These are phyloP conservation scores for Rotaria socialis DNA, from an alignment of 2,888 invertebrate species.

Conservation along the genomic window DNA sequence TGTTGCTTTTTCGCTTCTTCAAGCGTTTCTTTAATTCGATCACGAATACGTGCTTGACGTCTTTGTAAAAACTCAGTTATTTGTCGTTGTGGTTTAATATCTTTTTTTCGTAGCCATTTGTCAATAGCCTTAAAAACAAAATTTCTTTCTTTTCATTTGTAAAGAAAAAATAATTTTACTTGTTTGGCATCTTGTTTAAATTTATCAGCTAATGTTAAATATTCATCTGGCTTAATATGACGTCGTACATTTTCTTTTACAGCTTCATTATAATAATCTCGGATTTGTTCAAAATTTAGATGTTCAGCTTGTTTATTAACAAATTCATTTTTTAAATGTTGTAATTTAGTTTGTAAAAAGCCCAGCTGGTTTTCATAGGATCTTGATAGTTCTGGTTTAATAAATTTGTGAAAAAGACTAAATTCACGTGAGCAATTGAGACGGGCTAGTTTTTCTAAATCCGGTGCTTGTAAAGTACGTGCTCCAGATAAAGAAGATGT, in stretches of 20 bases:
- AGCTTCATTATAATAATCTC: not conserved
- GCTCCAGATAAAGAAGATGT: not conserved
- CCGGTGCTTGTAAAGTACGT: not conserved
- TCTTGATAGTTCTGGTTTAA: not conserved
- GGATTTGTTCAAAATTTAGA: not conserved
- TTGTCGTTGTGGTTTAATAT: not conserved
- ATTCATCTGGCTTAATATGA: slow-evolving; percentile 1
- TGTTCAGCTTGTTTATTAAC: slow-evolving; percentile 26
- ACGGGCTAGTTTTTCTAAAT: not conserved
- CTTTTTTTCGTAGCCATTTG: not conserved
- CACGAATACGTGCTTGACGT: slow-evolving; percentile 11
- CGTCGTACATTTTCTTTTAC: not conserved
- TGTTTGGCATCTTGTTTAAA: not conserved
- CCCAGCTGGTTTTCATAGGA: not conserved
- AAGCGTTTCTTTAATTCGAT: slow-evolving; percentile 1
- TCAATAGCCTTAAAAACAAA: not conserved
- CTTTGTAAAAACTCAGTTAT: not conserved
- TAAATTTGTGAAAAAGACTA: slow-evolving; percentile 8
- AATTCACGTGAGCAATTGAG: not conserved
- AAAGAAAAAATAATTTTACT: not conserved
- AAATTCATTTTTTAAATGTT: slow-evolving; percentile 18
- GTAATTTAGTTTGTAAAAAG: not conserved
- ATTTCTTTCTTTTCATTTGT: not conserved
- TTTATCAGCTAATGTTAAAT: slow-evolving; percentile 13
- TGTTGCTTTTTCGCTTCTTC: not conserved